Evolutionary conservation across 2,797 vertebrate genomes (phyloP).

Genomic region (Orestias chungarensis): DNA sequence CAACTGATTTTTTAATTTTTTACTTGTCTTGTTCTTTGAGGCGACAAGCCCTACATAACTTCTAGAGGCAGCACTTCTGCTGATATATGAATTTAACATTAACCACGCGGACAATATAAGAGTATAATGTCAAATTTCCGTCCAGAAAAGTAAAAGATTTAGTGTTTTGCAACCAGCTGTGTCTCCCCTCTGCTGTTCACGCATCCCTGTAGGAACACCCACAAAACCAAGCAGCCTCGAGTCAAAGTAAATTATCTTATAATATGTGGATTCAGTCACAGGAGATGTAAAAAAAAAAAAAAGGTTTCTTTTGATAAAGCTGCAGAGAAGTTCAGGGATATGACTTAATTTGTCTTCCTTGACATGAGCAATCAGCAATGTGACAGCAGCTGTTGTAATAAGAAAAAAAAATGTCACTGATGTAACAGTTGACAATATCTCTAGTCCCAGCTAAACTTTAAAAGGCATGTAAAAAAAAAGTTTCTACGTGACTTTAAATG

Average conservation of each 20-base stretch:
- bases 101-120: not conserved
- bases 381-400: not conserved
- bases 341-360: constrained; percentile 8
- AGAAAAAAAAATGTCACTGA: constrained; percentile 4
- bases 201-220: not conserved
- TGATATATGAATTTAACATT: not conserved
- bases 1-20: no score
- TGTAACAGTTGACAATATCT: constrained; percentile 1
- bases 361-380: not conserved
- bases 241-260: not conserved
- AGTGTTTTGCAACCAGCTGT: not conserved
- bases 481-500: no score
- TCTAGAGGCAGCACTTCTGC: not conserved
- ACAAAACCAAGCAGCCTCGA: not conserved
- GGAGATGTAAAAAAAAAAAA: not conserved
- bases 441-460: constrained; percentile 2
- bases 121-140: not conserved
- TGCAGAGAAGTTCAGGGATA: constrained; percentile 5
- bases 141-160: not conserved
- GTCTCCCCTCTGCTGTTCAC: not conserved
- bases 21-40: no score
- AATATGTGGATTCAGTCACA: not conserved
- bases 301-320: not conserved
- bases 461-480: not conserved
- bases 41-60: not conserved